Conservation (phyloP, 2,797 vertebrate species). For the Gymnothorax reevesii region DNA sequence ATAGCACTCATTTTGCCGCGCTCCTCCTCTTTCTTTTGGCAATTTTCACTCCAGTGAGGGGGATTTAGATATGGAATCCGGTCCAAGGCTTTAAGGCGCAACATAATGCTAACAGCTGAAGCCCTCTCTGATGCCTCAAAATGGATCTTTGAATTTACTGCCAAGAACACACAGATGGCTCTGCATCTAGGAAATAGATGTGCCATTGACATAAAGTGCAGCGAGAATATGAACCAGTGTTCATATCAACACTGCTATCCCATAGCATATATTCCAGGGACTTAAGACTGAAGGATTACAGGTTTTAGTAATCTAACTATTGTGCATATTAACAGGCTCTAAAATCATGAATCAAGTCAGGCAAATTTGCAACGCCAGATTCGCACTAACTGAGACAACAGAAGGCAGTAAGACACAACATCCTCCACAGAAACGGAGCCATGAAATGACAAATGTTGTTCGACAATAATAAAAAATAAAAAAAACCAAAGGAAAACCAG, state of each 20-base stretch:
- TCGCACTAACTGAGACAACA: not conserved
- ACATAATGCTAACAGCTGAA: not conserved
- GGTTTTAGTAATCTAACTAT: not conserved
- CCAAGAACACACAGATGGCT: not conserved
- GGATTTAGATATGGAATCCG: not conserved
- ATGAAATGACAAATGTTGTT: too few relatives aligned
- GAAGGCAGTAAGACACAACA: too few relatives aligned
- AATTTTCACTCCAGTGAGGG: not conserved
- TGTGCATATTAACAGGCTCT: not conserved
- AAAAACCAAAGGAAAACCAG: too few relatives aligned
- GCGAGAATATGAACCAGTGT: not conserved
- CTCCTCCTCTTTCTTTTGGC: not conserved
- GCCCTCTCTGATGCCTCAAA: not conserved
- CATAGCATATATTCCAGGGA: not conserved
- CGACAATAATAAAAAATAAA: too few relatives aligned
- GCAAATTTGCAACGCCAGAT: not conserved
- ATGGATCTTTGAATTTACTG: conserved; percentile 7
- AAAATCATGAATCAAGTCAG: not conserved
- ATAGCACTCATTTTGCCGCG: not conserved
- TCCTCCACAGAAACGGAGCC: too few relatives aligned
- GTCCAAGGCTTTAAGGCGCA: not conserved
- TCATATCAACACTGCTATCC: not conserved
- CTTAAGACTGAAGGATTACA: not conserved
- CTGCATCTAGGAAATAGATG: not conserved
- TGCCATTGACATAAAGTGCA: not conserved